phyloP scores from a whole-genome alignment of 2,113 vertebrate species.

The Hemichromis elongatus region DNA sequence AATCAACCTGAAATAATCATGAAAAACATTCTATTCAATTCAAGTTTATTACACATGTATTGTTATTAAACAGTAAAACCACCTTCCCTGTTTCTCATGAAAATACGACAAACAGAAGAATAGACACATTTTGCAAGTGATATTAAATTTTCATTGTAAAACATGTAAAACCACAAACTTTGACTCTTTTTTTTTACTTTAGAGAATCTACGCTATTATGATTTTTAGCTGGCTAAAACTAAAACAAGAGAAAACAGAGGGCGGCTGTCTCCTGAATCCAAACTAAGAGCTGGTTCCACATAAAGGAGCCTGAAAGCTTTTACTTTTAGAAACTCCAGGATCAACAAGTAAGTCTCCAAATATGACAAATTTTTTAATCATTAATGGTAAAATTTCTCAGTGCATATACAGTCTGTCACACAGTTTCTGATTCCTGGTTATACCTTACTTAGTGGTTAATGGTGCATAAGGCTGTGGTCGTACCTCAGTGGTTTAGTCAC shows the following conservation, averaged over 20 bases:
- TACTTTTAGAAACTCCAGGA: not conserved
- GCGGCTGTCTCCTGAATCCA: not conserved
- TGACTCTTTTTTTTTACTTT: not conserved
- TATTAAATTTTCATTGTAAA: not conserved
- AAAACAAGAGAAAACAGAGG: not conserved
- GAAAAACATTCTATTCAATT: not conserved
- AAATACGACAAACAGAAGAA: not conserved
- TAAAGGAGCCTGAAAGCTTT: not conserved
- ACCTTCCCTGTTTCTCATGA: not conserved
- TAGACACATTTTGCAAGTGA: not conserved
- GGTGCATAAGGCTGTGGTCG: not conserved
- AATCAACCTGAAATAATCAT: slow-evolving; percentile 24
- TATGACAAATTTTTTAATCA: not conserved
- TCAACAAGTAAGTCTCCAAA: not conserved
- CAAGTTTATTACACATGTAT: not conserved
- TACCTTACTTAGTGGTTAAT: not conserved
- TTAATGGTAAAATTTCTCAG: not conserved
- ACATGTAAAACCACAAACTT: not conserved
- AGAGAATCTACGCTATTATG: not conserved
- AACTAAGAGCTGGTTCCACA: not conserved
- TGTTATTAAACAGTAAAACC: not conserved
- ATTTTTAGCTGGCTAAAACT: not conserved
- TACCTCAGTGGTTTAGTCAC: slow-evolving; percentile 42
- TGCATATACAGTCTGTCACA: not conserved
- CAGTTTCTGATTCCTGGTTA: not conserved